Base-by-base conservation (phyloP, 1,140 invertebrate species). In the Notospermus geniculatus region DNA sequence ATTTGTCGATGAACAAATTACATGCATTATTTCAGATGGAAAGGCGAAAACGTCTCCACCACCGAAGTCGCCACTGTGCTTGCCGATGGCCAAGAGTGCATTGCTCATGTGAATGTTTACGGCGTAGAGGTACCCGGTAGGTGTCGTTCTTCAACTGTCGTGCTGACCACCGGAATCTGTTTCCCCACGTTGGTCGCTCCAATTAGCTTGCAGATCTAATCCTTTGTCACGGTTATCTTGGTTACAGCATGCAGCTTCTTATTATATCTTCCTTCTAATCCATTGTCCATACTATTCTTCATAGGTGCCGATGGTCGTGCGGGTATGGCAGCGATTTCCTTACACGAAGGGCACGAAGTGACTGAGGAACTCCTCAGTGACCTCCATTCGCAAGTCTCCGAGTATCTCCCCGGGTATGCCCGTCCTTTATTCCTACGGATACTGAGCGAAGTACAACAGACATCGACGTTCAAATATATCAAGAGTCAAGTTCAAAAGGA, bases 21-120 rank as follows among this genome's bases (percentile, higher is more conserved):
- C 32, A 36, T 7, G 15, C 15, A 36, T 7, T 7, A 36, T 60
- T 61, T 9, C 17, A 63, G 65, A 22, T 85, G 83, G 83, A 93
- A 93, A 80, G 94, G 95, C 13, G 95, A 98, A 83, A 98, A 98
- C 81, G 94, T 97, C 2, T 95, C 91, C n/a, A 97, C 95, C 0
- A 90, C 91, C 1, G 95, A 98, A 84, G 90, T 98, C 1, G 94
- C 92, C 59, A 90, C 91, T 75, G 76, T 64, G 11, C 13, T 62
- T 15, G 19, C 61, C 4, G 45, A 52, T 7, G 30, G 29, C 15
- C 17, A 46, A 17, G 19, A 85, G 87, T 58, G 90, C 93, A 70
- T 86, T 88, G 94, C 97, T 78, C 15, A 4, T 15, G 91, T 89
- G 54, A 88, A 95, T 55, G 92, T 96, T 5, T 96, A 92, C 76